Evolutionary conservation across 2,888 invertebrate species (phyloP).

Genomic region (Pasiphila rectangulata): DNA sequence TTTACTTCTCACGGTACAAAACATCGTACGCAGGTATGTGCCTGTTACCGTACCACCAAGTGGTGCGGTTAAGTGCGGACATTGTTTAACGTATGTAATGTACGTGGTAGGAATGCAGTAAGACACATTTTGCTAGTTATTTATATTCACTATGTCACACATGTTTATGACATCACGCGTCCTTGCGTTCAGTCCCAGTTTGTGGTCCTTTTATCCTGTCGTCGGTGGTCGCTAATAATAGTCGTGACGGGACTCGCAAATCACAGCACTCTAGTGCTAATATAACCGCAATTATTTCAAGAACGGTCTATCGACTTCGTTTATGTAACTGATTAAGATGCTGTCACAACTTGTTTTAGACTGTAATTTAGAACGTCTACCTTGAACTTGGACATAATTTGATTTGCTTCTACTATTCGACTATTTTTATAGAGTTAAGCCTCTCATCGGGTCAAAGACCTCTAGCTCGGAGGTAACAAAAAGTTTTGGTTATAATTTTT

Average conservation of each 20-base stretch:
- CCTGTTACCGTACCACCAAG: conserved; percentile 23
- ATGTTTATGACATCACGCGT: conserved; percentile 70
- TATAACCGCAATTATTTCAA: conserved; percentile 27
- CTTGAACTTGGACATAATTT: conserved; percentile 65
- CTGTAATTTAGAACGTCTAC: conserved; percentile 38
- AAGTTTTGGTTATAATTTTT: conserved; percentile 18
- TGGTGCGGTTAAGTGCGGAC: conserved; percentile 34
- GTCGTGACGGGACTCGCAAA: conserved; percentile 44
- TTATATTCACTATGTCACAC: conserved; percentile 58
- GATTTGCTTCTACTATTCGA: conserved; percentile 46
- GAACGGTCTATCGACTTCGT: conserved; percentile 40
- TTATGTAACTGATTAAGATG: conserved; percentile 28
- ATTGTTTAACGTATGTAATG: conserved; percentile 53
- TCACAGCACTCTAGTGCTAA: conserved; percentile 33
- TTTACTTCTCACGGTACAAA: conserved; percentile 33
- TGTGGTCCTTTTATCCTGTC: conserved; percentile 72
- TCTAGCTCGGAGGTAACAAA: conserved; percentile 34
- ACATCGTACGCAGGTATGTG: conserved; percentile 24
- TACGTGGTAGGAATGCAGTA: conserved; percentile 61
- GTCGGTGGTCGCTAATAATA: conserved; percentile 60
- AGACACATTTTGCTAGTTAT: conserved; percentile 53
- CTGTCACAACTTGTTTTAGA: conserved; percentile 29
- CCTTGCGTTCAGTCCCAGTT: conserved; percentile 74
- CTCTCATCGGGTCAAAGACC: conserved; percentile 45
- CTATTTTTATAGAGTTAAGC: conserved; percentile 47